A percentile compares a stretch with the other conserved stretches of the same genome.
These are phyloP conservation scores for Muscicapa striata DNA, from an alignment of 2,797 vertebrate species.

Conservation along the genomic window DNA sequence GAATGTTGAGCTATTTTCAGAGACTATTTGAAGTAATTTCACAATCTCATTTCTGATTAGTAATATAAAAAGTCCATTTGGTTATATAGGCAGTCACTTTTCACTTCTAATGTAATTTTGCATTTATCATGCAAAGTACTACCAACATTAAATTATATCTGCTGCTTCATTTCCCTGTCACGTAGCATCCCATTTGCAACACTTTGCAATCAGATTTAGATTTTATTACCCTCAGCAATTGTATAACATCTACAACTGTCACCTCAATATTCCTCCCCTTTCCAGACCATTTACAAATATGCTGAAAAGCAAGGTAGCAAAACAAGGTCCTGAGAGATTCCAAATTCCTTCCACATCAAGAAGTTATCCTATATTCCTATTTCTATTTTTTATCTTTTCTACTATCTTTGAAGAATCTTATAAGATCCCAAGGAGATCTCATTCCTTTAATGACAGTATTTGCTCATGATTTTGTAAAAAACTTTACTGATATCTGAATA, in stretches of 20 bases:
- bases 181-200: not conserved
- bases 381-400: not conserved
- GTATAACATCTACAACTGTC: not conserved
- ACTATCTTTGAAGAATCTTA: not conserved
- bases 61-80: not conserved
- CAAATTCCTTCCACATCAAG: not conserved
- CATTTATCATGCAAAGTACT: constrained; percentile 24
- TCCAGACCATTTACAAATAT: not conserved
- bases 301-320: not conserved
- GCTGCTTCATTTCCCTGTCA: not conserved
- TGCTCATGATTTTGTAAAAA: not conserved
- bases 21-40: not conserved
- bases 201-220: constrained; percentile 12
- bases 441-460: not conserved
- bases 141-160: not conserved
- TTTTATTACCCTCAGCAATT: constrained; percentile 13
- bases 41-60: constrained; percentile 7
- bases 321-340: not conserved
- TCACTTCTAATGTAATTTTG: constrained; percentile 10
- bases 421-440: not conserved
- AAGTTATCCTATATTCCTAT: not conserved
- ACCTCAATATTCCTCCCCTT: not conserved
- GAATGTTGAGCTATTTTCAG: not conserved
- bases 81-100: not conserved
- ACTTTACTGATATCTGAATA: not conserved